A percentile compares a stretch with the other conserved stretches of the same genome.
Evolutionary conservation across 2,797 vertebrate species (phyloP).

Genomic region (Rhabdophis nuchalis): DNA sequence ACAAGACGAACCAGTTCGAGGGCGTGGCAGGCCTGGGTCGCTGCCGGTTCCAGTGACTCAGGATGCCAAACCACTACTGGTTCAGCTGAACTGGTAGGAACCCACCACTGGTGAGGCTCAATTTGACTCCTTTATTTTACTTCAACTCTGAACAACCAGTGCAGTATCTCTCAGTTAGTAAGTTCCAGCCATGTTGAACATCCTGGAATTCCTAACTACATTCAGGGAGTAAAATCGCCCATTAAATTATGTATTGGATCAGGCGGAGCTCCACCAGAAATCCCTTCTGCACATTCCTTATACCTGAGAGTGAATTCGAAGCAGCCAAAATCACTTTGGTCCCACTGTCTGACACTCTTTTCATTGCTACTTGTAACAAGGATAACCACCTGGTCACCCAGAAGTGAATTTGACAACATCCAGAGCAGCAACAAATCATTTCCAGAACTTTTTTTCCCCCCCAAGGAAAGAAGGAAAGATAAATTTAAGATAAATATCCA

Average conservation of each 20-base stretch:
- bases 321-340: neutral
- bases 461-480: neutral
- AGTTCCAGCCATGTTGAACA: neutral
- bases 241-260: neutral
- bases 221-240: neutral
- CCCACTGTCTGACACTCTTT: neutral
- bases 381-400: neutral
- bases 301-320: neutral
- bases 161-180: neutral
- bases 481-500: neutral
- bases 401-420: neutral
- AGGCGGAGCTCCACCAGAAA: neutral
- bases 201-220: neutral
- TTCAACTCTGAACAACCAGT: neutral
- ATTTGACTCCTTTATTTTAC: neutral
- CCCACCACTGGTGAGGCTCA: no score
- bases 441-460: neutral
- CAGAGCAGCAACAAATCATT: neutral
- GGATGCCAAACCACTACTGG: no score
- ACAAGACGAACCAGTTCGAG: no score
- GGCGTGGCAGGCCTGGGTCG: no score
- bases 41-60: no score
- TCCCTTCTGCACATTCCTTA: neutral
- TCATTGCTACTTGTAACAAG: neutral
- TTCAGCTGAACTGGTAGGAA: no score